phyloP scores from a whole-genome alignment of 2,888 invertebrate species.

The Zhuqinia jingwanae region DNA sequence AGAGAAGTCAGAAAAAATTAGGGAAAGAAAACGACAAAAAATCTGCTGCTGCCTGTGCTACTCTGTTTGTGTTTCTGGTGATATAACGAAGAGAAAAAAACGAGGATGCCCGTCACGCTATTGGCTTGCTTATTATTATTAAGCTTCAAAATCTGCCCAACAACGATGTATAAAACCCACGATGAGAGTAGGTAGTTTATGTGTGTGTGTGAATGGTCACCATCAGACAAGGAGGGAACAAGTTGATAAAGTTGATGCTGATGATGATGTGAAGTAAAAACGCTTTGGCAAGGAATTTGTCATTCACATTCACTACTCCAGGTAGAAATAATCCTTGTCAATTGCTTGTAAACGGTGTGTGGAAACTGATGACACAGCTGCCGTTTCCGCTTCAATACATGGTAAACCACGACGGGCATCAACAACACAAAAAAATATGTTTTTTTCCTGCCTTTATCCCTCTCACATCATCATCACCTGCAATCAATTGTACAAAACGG shows the following conservation, averaged over 20 bases:
- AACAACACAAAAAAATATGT: not conserved
- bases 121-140: not conserved
- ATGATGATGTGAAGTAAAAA: slow-evolving; percentile 27
- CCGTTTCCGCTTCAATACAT: slow-evolving; percentile 67
- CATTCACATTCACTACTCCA: slow-evolving; percentile 60
- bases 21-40: slow-evolving; percentile 53
- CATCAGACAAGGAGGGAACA: not conserved
- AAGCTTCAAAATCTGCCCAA: not conserved
- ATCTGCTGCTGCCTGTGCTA: slow-evolving; percentile 40
- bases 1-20: slow-evolving; percentile 26
- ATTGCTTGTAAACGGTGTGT: slow-evolving; percentile 56
- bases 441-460: slow-evolving; percentile 27
- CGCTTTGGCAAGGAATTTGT: slow-evolving; percentile 56
- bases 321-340: slow-evolving; percentile 58
- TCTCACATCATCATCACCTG: slow-evolving; percentile 42
- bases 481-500: not conserved
- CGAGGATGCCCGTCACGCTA: slow-evolving; percentile 28
- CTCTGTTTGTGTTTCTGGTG: slow-evolving; percentile 27
- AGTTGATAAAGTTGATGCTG: too few relatives aligned
- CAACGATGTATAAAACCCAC: too few relatives aligned
- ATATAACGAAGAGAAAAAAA: slow-evolving; percentile 20
- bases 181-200: too few relatives aligned
- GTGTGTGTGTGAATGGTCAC: not conserved
- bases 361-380: slow-evolving; percentile 67
- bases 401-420: slow-evolving; percentile 23